Evolutionary conservation across 2,797 vertebrate genomes (phyloP).

Genomic region (Notolepis coatsorum): DNA sequence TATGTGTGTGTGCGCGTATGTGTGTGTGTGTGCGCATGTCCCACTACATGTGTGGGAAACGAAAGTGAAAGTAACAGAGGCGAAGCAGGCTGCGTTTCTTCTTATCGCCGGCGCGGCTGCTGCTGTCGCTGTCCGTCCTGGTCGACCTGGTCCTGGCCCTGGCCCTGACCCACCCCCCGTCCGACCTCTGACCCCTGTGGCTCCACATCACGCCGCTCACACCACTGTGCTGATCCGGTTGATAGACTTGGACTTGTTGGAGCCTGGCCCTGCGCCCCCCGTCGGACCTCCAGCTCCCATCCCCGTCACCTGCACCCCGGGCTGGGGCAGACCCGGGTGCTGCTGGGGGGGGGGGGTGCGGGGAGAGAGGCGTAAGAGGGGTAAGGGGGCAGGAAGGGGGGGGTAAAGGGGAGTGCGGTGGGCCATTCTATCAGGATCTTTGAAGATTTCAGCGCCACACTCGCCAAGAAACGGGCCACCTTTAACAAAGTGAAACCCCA

Average conservation of each 20-base stretch:
- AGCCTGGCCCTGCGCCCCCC: conserved; percentile 84
- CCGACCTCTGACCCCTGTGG: conserved; percentile 58
- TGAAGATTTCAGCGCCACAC: too few relatives aligned
- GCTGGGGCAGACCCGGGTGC: conserved; percentile 84
- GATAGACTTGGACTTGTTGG: conserved; percentile 93
- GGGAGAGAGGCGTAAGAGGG: conserved; percentile 85
- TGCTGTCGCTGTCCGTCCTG: conserved; percentile 73
- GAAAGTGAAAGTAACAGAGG: conserved; percentile 86
- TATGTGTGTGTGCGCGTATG: too few relatives aligned
- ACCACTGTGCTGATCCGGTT: conserved; percentile 97
- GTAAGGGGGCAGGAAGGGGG: conserved; percentile 85
- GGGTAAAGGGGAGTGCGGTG: conserved; percentile 85
- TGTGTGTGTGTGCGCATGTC: not conserved
- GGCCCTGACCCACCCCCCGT: conserved; percentile 52
- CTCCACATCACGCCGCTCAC: conserved; percentile 79
- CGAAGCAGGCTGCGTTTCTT: conserved; percentile 82
- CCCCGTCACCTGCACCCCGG: conserved; percentile 74
- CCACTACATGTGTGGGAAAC: conserved; percentile 82
- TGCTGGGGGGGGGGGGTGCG: conserved; percentile 84
- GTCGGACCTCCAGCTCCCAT: conserved; percentile 81
- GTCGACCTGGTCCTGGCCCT: conserved; percentile 65
- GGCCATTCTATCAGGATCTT: too few relatives aligned
- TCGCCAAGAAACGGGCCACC: too few relatives aligned
- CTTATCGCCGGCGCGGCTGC: conserved; percentile 70
- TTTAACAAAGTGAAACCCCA: too few relatives aligned